These are phyloP conservation scores for Psophia crepitans DNA, from an alignment of 2,113 vertebrate species.

Conservation along the genomic window DNA sequence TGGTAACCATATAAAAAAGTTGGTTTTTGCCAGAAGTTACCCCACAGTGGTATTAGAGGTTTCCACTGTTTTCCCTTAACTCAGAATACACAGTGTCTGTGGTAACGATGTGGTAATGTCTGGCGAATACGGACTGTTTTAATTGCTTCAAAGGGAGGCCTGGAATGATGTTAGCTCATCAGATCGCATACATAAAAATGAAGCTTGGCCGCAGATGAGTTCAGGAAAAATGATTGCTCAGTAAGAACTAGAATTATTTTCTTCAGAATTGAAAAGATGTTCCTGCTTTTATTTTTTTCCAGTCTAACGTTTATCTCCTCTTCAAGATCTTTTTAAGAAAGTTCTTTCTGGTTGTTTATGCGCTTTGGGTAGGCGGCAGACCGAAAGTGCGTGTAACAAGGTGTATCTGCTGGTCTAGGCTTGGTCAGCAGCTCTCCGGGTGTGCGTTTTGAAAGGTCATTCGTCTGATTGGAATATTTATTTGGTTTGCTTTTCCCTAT, in stretches of 20 bases:
- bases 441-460: not conserved
- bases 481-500: not conserved
- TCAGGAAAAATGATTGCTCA: not conserved
- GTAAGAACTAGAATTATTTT: not conserved
- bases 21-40: conserved; percentile 31
- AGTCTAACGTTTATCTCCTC: not conserved
- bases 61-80: conserved; percentile 49
- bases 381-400: not conserved
- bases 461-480: not conserved
- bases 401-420: not conserved
- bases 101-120: conserved; percentile 54
- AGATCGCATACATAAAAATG: not conserved
- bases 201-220: not conserved
- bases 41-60: conserved; percentile 31
- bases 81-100: conserved; percentile 51
- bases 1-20: conserved; percentile 22
- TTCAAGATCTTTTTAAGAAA: not conserved
- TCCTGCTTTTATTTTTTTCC: not conserved
- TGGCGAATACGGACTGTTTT: not conserved
- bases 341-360: not conserved
- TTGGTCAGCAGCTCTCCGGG: not conserved
- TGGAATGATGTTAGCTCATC: not conserved
- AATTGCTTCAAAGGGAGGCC: conserved; percentile 38
- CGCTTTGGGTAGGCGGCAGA: not conserved
- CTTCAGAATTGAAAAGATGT: not conserved